Evolutionary conservation across 64 coral and sea anemone genomes (phyloP), one percentile per base, ranked within the genome.

Genomic region (Acropora yongei): DNA sequence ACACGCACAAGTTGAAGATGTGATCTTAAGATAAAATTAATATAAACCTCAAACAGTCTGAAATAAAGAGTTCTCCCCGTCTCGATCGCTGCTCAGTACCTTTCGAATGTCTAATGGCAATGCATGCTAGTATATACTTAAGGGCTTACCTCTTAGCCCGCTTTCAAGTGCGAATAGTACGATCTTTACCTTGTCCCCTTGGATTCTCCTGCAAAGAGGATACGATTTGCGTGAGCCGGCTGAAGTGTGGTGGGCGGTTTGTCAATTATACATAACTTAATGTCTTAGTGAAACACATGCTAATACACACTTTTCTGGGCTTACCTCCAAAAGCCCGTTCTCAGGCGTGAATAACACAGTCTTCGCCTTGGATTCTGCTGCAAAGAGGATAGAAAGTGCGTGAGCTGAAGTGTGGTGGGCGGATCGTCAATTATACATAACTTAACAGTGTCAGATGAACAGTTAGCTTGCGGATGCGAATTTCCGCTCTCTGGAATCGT

Each of bases 1-100:
- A 49, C 79, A 72, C 18, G 44, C 11, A 72, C 66, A 85, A 19
- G 17, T 71, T 4, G 8, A 71, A 72, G 82, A 85, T 85, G 82
- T 20, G 68, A 85, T 71, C 6, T 5, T 18, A 18, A 85, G 82
- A 85, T 69, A 85, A 85, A 72, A 39, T 2, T 7, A 20, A 12
- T 5, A 55, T 7, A 55, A 5, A 19, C 42, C 4, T 43, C 68
- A 72, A 85, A 39, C 51, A 7, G 6, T 57, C n/a, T 69, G 10
- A 5, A 5, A 55, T 7, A 55, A 6, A 55, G 10, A 55, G 10
- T 0, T 10, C 10, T 7, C 10, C 10, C 13, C 16, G 60, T 63
- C 16, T 63, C 60, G 8, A 63, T 63, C 6, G 60, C 11, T 63
- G 60, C 16, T 30, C 16, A 63, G 60, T 13, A 13, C 8, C 60